These are phyloP conservation scores for Parnassius smintheus DNA, from an alignment of 2,888 invertebrate species.

Conservation along the genomic window DNA sequence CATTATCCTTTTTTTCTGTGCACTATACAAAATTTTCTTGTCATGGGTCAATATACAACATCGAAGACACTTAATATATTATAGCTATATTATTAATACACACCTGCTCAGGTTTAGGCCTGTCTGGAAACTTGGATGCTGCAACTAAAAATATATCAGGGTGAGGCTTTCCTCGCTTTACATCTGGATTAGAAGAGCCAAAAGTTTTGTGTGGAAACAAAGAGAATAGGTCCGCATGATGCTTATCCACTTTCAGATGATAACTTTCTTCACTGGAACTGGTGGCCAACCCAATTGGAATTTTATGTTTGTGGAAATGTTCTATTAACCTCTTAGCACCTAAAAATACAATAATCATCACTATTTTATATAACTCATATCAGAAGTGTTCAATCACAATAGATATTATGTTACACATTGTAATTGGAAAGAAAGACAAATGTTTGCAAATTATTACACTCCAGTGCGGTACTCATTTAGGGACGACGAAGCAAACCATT, in stretches of 20 bases:
- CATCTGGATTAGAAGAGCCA: conserved; percentile 91
- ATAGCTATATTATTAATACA: not conserved
- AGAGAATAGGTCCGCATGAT: conserved; percentile 84
- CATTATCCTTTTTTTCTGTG: no score
- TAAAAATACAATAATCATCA: conserved; percentile 52
- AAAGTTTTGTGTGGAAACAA: conserved; percentile 88
- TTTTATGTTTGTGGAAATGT: conserved; percentile 85
- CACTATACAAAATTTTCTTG: no score
- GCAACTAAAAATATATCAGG: conserved; percentile 93
- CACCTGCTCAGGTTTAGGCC: conserved; percentile 81
- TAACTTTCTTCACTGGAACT: conserved; percentile 89
- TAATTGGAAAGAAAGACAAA: no score
- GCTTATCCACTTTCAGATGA: conserved; percentile 84
- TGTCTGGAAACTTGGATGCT: conserved; percentile 85
- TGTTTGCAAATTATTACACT: no score
- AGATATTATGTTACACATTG: no score
- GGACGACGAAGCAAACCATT: no score
- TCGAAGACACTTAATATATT: no score
- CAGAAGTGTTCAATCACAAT: no score
- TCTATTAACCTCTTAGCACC: conserved; percentile 88
- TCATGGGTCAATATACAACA: no score
- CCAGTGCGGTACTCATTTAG: no score
- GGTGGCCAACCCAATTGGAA: conserved; percentile 93
- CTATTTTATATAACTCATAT: no score
- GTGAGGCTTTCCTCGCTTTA: conserved; percentile 91